These are phyloP conservation scores for Ormyrus nitidulus DNA, from an alignment of 2,888 invertebrate genomes.

Conservation along the genomic window DNA sequence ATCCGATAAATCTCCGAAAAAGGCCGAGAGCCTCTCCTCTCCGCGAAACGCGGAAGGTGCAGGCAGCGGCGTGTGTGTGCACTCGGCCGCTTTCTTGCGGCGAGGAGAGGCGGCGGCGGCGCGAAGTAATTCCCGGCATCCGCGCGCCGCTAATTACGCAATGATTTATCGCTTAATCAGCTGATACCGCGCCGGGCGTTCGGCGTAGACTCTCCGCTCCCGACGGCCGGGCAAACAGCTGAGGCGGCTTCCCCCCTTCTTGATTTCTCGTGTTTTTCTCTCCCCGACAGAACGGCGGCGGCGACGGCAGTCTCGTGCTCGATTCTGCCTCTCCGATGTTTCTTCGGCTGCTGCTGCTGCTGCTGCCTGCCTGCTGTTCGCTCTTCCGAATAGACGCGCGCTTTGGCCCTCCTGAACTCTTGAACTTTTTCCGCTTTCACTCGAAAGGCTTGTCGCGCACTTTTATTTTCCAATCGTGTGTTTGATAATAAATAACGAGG, in stretches of 20 bases:
- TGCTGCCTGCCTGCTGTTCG: no score
- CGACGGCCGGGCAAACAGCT: conserved; percentile 38
- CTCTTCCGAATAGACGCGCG: no score
- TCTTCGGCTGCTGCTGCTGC: no score
- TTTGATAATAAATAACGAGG: no score
- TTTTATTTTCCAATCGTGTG: no score
- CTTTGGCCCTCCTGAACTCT: not conserved
- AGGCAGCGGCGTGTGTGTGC: no score
- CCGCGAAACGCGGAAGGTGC: not conserved
- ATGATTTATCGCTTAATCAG: conserved; percentile 59
- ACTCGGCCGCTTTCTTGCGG: not conserved
- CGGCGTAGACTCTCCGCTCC: not conserved
- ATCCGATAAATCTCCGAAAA: no score
- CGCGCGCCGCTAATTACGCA: conserved; percentile 58
- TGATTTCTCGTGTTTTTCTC: conserved; percentile 11
- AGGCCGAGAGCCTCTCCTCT: no score
- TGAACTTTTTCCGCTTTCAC: conserved; percentile 23
- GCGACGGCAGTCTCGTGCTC: no score
- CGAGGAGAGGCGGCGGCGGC: not conserved
- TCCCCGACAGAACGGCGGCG: not conserved
- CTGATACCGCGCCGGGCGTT: conserved; percentile 54
- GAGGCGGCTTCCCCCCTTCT: conserved; percentile 3
- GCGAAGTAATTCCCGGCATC: conserved; percentile 6
- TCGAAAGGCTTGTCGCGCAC: no score
- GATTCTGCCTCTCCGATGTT: no score